A percentile compares a stretch with the other conserved stretches of the same genome.
Conservation (phyloP, 2,888 invertebrate species). For the Priocnemis perturbator region DNA sequence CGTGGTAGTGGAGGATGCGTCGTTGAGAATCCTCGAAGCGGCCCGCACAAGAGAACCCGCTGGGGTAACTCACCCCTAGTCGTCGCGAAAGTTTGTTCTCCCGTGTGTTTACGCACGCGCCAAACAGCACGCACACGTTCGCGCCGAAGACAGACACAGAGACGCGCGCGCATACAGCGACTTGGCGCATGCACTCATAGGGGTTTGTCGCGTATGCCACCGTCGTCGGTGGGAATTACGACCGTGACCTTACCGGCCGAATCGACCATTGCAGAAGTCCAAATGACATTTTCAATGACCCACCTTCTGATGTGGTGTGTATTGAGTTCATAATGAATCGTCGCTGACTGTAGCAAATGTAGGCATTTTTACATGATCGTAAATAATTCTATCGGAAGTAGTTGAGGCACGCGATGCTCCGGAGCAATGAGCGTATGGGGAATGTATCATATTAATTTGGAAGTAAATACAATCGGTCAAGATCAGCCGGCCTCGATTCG, state of each 20-base stretch:
- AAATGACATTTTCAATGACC: constrained; percentile 3
- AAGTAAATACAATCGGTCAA: background rate
- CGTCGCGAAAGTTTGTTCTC: constrained; percentile 49
- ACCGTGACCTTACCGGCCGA: constrained; percentile 54
- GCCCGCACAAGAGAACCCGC: constrained; percentile 14
- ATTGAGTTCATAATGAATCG: background rate
- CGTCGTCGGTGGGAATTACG: constrained; percentile 35
- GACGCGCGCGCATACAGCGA: background rate
- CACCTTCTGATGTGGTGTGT: background rate
- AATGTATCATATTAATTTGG: background rate
- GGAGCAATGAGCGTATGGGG: background rate
- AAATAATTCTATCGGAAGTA: too few species aligned
- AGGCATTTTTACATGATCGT: too few species aligned
- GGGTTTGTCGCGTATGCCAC: background rate
- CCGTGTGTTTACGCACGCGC: constrained; percentile 53
- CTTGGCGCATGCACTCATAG: background rate
- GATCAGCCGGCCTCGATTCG: constrained; percentile 1
- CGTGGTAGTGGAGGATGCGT: constrained; percentile 32
- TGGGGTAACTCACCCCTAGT: constrained; percentile 42
- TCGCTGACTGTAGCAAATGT: too few species aligned
- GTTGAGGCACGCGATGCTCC: too few species aligned
- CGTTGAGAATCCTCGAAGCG: constrained; percentile 26
- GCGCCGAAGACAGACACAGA: constrained; percentile 4
- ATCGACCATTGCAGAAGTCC: constrained; percentile 16
- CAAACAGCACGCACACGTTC: constrained; percentile 32